Evolutionary conservation across 2,113 vertebrate species (phyloP).

Genomic region (Geococcyx californianus): DNA sequence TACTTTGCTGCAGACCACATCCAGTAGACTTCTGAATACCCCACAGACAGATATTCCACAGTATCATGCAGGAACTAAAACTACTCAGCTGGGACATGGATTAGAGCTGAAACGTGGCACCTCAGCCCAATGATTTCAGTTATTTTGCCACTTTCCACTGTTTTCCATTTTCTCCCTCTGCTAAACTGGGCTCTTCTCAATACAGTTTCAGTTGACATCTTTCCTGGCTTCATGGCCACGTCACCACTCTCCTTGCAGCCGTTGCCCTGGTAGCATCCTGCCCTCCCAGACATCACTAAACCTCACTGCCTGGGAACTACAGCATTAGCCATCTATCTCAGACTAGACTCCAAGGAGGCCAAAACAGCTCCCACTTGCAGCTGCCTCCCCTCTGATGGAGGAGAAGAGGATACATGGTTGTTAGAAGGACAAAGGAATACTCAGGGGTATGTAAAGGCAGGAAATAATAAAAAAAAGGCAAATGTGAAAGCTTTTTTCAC

Average conservation of each 20-base stretch:
- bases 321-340: background rate
- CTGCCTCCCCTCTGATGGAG: background rate
- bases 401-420: background rate
- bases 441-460: background rate
- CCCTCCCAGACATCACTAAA: rapidly evolving
- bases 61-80: background rate
- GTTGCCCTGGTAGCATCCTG: background rate
- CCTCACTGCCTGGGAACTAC: background rate
- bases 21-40: background rate
- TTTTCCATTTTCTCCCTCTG: background rate
- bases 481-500: background rate
- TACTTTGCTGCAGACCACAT: background rate
- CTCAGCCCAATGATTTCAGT: background rate
- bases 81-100: background rate
- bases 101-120: background rate
- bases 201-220: background rate
- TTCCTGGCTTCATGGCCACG: background rate
- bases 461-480: background rate
- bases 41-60: background rate
- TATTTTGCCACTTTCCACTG: background rate
- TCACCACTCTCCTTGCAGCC: background rate
- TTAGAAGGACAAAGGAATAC: background rate
- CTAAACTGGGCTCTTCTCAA: background rate
- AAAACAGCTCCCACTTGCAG: background rate
- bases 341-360: background rate